A percentile compares a stretch with the other conserved stretches of the same genome.
These are phyloP conservation scores for Erythrocercus mccallii DNA, from an alignment of 2,113 vertebrate species.

Conservation along the genomic window DNA sequence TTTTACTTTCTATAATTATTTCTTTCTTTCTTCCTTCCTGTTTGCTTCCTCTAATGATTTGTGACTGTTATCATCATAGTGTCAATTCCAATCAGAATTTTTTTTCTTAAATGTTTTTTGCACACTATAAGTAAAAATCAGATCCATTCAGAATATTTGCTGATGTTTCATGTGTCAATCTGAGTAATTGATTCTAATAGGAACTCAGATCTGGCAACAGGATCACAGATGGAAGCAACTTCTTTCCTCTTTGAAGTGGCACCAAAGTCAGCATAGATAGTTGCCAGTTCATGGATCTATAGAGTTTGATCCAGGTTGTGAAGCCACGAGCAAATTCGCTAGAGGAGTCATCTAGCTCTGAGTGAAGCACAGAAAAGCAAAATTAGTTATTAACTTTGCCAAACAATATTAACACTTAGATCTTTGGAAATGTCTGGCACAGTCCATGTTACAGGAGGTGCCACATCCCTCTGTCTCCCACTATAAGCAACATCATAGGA, in stretches of 20 bases:
- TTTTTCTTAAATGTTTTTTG: background rate
- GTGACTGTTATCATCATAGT: background rate
- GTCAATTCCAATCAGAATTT: background rate
- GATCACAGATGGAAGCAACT: background rate
- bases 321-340: background rate
- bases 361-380: background rate
- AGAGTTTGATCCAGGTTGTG: background rate
- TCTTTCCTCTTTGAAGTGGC: background rate
- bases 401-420: background rate
- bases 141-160: background rate
- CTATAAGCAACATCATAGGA: background rate
- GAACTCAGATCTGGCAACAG: background rate
- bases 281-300: background rate
- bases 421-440: background rate
- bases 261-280: fast-evolving
- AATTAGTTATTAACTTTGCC: background rate
- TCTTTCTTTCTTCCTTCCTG: background rate
- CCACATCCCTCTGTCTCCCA: background rate
- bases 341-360: background rate
- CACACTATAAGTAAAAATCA: background rate
- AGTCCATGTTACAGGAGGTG: background rate
- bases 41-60: background rate
- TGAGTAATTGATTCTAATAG: background rate
- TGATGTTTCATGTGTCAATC: background rate
- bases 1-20: background rate